Evolutionary conservation across 2,113 vertebrate genomes (phyloP).

Genomic region (Triplophysa tibetana): DNA sequence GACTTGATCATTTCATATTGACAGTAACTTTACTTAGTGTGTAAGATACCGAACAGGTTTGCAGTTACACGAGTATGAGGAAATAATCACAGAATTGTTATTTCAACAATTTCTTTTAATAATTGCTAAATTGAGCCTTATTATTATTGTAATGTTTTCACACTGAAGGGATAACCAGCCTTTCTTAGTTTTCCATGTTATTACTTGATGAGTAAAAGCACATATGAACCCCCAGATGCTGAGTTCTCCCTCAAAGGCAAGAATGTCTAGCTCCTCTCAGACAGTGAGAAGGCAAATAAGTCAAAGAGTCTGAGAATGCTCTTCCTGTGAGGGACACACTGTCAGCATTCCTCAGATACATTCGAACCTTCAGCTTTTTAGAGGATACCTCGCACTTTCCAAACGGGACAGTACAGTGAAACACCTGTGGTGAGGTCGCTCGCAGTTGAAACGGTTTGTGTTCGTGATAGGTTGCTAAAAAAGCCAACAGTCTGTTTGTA

Average conservation of each 20-base stretch:
- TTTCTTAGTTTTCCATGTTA: too few relatives aligned
- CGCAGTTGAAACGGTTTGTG: not conserved
- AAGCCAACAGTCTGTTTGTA: conserved; percentile 1
- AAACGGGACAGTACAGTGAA: conserved; percentile 42
- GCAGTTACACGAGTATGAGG: too few relatives aligned
- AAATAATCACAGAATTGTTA: too few relatives aligned
- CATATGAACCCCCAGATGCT: not conserved
- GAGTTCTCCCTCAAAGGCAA: conserved; percentile 51
- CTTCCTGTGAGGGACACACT: conserved; percentile 30
- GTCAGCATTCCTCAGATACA: conserved; percentile 38
- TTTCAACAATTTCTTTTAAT: too few relatives aligned
- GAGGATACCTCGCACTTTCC: conserved; percentile 17
- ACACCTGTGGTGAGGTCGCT: conserved; percentile 28
- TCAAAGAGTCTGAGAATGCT: conserved; percentile 31
- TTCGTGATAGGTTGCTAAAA: not conserved
- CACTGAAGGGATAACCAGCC: too few relatives aligned
- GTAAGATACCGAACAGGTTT: too few relatives aligned
- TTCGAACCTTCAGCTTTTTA: conserved; percentile 26
- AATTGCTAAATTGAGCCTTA: too few relatives aligned
- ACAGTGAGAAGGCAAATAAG: conserved; percentile 49
- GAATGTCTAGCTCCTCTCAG: conserved; percentile 43
- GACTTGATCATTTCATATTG: too few relatives aligned
- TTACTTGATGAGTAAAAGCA: not conserved
- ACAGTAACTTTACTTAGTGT: too few relatives aligned
- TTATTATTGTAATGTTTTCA: too few relatives aligned